phyloP scores from a whole-genome alignment of 2,888 invertebrate species.

The Malacosoma neustria region DNA sequence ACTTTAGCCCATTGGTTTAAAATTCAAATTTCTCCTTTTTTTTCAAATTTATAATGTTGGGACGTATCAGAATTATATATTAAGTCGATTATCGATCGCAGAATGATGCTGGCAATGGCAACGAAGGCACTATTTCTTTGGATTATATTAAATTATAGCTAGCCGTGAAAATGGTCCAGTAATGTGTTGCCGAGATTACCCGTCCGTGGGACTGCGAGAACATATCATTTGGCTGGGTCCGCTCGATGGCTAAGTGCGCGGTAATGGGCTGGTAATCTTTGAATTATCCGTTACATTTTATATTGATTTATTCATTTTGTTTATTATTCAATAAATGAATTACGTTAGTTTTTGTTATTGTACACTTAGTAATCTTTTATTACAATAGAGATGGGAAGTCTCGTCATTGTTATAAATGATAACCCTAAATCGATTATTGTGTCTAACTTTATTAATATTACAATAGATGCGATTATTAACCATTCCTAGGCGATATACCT shows the following conservation, averaged over 20 bases:
- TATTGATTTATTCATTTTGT: constrained; percentile 60
- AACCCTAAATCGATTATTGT: too few species aligned
- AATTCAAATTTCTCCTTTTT: constrained; percentile 11
- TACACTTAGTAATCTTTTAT: constrained; percentile 1
- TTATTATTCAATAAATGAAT: constrained; percentile 37
- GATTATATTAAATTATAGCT: constrained; percentile 73
- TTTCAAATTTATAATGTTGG: constrained; percentile 15
- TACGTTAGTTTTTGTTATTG: constrained; percentile 19
- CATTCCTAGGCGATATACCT: too few species aligned
- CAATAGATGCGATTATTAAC: too few species aligned
- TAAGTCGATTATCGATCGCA: constrained; percentile 25
- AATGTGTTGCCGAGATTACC: constrained; percentile 66
- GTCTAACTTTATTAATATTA: too few species aligned
- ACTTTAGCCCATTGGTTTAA: constrained; percentile 24
- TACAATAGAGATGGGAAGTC: neutral
- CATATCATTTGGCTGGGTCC: constrained; percentile 60
- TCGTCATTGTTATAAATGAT: too few species aligned
- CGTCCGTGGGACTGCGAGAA: constrained; percentile 61
- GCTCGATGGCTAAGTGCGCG: constrained; percentile 47
- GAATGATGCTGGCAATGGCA: constrained; percentile 24
- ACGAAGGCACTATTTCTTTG: constrained; percentile 68
- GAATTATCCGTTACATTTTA: constrained; percentile 62
- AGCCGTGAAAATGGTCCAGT: constrained; percentile 72
- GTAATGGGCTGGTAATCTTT: constrained; percentile 61
- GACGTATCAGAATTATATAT: constrained; percentile 11